These are phyloP conservation scores for Watsonalla cultraria DNA, from an alignment of 2,888 invertebrate genomes.

Conservation along the genomic window DNA sequence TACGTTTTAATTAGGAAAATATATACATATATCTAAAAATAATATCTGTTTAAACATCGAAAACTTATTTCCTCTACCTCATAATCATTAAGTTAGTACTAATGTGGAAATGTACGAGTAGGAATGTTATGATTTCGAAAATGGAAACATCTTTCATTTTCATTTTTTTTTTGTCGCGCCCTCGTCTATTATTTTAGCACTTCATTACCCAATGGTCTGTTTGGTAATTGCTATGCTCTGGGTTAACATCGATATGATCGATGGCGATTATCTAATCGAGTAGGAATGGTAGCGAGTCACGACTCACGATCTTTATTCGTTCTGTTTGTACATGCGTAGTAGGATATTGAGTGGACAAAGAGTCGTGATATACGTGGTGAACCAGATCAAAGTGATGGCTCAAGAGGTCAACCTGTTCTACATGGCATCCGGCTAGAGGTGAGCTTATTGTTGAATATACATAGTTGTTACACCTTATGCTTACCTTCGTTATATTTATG, in stretches of 20 bases:
- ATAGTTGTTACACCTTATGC: neutral
- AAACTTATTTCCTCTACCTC: no score
- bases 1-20: no score
- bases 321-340: neutral
- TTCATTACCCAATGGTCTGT: constrained; percentile 2
- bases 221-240: constrained; percentile 5
- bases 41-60: no score
- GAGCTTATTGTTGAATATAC: constrained; percentile 3
- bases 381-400: constrained; percentile 41
- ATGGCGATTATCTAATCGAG: constrained; percentile 6
- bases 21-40: no score
- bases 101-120: no score
- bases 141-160: neutral
- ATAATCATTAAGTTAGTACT: no score
- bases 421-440: constrained; percentile 47
- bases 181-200: neutral
- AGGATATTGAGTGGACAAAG: constrained; percentile 35
- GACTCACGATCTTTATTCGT: constrained; percentile 11
- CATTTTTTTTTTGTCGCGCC: neutral
- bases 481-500: neutral
- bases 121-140: neutral
- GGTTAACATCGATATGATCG: constrained; percentile 7
- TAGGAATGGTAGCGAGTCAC: constrained; percentile 12
- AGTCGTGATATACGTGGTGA: constrained; percentile 48
- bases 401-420: constrained; percentile 49